Evolutionary conservation across 2,888 invertebrate genomes (phyloP).

Genomic region (Encarsia formosa): DNA sequence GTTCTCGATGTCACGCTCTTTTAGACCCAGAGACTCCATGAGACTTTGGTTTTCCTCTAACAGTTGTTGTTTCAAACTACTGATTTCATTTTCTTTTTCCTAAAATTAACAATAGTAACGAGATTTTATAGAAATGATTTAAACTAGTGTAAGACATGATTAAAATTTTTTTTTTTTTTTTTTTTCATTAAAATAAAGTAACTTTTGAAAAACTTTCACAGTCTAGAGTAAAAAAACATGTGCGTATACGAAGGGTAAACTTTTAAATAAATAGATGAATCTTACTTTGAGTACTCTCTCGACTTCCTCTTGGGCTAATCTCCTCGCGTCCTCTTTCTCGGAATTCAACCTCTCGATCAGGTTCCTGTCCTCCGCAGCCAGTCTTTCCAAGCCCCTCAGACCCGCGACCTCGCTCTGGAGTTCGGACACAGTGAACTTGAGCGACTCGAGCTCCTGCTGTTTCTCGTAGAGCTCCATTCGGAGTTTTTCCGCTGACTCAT

Average conservation of each 20-base stretch:
- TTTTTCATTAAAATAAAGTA: too few relatives aligned
- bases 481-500: slow-evolving; percentile 33
- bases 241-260: not conserved
- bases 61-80: slow-evolving; percentile 26
- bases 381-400: slow-evolving; percentile 29
- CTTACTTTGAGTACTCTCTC: slow-evolving; percentile 16
- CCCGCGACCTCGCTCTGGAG: slow-evolving; percentile 32
- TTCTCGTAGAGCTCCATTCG: slow-evolving; percentile 35
- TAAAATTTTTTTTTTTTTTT: too few relatives aligned
- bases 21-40: slow-evolving; percentile 29
- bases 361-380: slow-evolving; percentile 31
- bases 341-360: slow-evolving; percentile 31
- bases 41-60: slow-evolving; percentile 31
- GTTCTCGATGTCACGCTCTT: slow-evolving; percentile 36
- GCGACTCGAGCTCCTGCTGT: slow-evolving; percentile 35
- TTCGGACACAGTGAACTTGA: slow-evolving; percentile 30
- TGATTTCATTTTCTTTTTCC: slow-evolving; percentile 35
- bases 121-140: not conserved
- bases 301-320: slow-evolving; percentile 33
- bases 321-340: slow-evolving; percentile 36
- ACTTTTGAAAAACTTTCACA: too few relatives aligned
- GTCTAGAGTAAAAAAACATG: too few relatives aligned
- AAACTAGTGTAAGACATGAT: not conserved
- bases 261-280: not conserved
- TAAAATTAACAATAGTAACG: slow-evolving; percentile 2